Percentiles rank a stretch among this genome's conserved stretches.
Conservation (phyloP, 2,113 vertebrate species). For the Sceloporus tristichus region DNA sequence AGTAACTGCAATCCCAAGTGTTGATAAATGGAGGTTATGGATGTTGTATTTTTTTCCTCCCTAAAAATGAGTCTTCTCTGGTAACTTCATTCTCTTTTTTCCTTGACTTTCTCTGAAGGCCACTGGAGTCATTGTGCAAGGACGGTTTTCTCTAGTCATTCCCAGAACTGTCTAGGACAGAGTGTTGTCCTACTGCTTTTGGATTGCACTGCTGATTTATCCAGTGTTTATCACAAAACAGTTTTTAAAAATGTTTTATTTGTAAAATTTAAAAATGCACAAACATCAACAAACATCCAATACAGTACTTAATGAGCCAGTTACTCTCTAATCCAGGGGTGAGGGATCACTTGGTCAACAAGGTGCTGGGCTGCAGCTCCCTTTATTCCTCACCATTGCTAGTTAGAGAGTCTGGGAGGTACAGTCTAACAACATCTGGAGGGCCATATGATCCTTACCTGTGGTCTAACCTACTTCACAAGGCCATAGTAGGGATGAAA, state of each 20-base stretch:
- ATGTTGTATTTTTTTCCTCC: not conserved
- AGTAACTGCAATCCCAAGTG: not conserved
- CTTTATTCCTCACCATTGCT: no score
- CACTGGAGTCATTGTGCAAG: not conserved
- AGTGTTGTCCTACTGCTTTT: constrained; percentile 21
- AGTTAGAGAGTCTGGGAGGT: no score
- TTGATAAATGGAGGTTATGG: constrained; percentile 4
- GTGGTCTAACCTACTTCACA: no score
- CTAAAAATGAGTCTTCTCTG: not conserved
- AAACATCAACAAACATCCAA: no score
- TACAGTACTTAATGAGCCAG: no score
- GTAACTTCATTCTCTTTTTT: constrained; percentile 1
- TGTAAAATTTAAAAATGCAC: no score
- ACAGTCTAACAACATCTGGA: no score
- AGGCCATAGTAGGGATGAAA: not conserved
- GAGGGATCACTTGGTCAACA: no score
- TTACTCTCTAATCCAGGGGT: no score
- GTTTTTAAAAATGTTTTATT: constrained; percentile 38
- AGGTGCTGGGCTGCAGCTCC: no score
- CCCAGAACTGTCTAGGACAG: constrained; percentile 1
- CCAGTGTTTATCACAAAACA: constrained; percentile 45
- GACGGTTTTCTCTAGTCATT: not conserved
- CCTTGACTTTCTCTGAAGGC: constrained; percentile 22
- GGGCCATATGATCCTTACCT: no score
- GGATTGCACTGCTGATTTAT: constrained; percentile 42